Evolutionary conservation across 2,113 vertebrate species (phyloP), one percentile per base, ranked within the genome.

Genomic region (Oncorhynchus tshawytscha): DNA sequence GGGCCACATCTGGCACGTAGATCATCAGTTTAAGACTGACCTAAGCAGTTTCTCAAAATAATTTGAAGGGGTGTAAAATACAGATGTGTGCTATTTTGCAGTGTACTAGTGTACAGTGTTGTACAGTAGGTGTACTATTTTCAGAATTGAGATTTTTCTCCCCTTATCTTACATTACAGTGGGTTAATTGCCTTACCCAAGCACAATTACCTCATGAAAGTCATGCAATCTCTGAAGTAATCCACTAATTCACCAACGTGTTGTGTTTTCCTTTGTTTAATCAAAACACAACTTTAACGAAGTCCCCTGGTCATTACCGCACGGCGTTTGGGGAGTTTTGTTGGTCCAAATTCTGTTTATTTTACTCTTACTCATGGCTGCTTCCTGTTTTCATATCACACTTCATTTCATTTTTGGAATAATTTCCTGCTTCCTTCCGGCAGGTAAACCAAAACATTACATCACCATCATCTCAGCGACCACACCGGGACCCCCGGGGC

Each of bases 361-460:
- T 90, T 85, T 80, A 89, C 87, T 79, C 75, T 29, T 51, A 80
- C 69, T 57, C 59, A n/a, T 24, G 39, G 12, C 22, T 62, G 31
- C 18, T 87, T 90, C 87, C 89, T 90, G 87, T 91, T 92, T 91
- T 89, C 81, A 81, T 80, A 82, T 86, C 83, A 79, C 87, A 87
- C 85, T 82, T 88, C 81, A 84, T 87, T 79, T 86, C 83, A 88
- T 80, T 62, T 77, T 16, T 27, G 24, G 51, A 54, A 54, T 13
- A 82, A 68, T 79, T 75, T 80, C 86, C 80, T 89, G 88, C 89
- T 90, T 91, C 87, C 89, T 89, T 87, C 82, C 78, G 16, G 83
- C 84, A 90, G 86, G 89, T 91, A 87, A 88, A 91, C 79, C 88
- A 89, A 89, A 88, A 86, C 85, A 90, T 90, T 83, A 90, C 88